Evolutionary conservation across 1,140 invertebrate species (phyloP).

Genomic region (Bombus balteatus): DNA sequence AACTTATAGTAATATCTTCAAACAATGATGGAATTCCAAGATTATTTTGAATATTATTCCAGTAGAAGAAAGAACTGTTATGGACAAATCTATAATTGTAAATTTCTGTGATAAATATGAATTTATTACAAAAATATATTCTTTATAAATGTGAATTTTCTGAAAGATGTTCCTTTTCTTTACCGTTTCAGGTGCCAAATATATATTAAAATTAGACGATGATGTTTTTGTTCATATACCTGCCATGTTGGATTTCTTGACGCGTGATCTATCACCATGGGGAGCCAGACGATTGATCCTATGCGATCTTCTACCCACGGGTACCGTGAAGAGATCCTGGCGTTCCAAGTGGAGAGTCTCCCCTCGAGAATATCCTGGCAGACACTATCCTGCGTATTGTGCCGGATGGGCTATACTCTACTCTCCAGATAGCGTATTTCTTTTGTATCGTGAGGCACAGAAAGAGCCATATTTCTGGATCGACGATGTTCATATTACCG

Average conservation of each 20-base stretch:
- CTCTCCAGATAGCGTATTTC: conserved; percentile 87
- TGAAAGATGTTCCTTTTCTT: not conserved
- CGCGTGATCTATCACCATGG: conserved; percentile 83
- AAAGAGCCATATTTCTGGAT: conserved; percentile 91
- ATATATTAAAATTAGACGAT: conserved; percentile 91
- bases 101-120: too few species aligned
- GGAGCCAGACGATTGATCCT: conserved; percentile 85
- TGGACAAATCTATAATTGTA: too few species aligned
- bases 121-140: not conserved
- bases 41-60: too few species aligned
- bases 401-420: conserved; percentile 90
- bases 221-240: conserved; percentile 90
- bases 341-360: conserved; percentile 91
- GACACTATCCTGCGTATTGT: conserved; percentile 89
- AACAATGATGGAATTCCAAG: too few species aligned
- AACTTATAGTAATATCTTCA: too few species aligned
- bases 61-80: too few species aligned
- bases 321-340: conserved; percentile 84
- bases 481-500: conserved; percentile 92
- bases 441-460: conserved; percentile 87
- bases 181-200: conserved; percentile 84
- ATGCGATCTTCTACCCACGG: conserved; percentile 82
- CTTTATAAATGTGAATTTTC: not conserved
- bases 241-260: conserved; percentile 86
- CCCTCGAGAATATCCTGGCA: conserved; percentile 85